Evolutionary conservation across 2,113 vertebrate genomes (phyloP).

Genomic region (Antechinus stuartii): DNA sequence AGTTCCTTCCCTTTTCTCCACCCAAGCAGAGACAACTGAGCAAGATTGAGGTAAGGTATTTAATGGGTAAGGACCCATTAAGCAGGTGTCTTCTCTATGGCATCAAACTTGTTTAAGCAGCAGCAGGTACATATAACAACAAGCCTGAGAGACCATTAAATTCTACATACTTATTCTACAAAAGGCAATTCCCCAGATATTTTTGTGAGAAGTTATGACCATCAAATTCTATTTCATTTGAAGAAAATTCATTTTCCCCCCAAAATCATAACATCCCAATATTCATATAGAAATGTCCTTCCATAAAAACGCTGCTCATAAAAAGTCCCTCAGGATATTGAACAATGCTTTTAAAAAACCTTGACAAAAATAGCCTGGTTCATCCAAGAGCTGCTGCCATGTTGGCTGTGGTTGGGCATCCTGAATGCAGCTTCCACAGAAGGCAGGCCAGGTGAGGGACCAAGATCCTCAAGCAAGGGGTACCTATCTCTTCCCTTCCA

Average conservation of each 20-base stretch:
- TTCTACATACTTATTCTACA: background rate
- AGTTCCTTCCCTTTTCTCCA: background rate
- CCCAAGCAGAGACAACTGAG: background rate
- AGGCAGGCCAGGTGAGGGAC: background rate
- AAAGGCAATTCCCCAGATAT: constrained; percentile 48
- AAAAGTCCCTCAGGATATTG: background rate
- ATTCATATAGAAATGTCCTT: constrained; percentile 6
- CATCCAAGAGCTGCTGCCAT: background rate
- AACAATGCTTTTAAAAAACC: background rate
- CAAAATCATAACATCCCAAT: background rate
- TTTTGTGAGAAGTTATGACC: constrained; percentile 37
- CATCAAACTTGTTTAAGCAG: constrained; percentile 8
- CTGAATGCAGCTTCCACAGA: background rate
- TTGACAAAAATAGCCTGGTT: background rate
- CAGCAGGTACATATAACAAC: background rate
- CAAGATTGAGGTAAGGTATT: constrained; percentile 49
- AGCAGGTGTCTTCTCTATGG: background rate
- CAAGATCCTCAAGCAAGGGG: background rate
- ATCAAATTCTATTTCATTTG: constrained; percentile 20
- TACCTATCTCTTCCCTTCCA: background rate
- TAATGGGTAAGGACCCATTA: constrained; percentile 9
- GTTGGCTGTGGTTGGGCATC: background rate
- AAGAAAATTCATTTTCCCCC: background rate
- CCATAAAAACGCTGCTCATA: background rate
- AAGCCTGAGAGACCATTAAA: background rate